These are phyloP conservation scores for Ceratina calcarata DNA, from an alignment of 1,140 invertebrate species.

Conservation along the genomic window DNA sequence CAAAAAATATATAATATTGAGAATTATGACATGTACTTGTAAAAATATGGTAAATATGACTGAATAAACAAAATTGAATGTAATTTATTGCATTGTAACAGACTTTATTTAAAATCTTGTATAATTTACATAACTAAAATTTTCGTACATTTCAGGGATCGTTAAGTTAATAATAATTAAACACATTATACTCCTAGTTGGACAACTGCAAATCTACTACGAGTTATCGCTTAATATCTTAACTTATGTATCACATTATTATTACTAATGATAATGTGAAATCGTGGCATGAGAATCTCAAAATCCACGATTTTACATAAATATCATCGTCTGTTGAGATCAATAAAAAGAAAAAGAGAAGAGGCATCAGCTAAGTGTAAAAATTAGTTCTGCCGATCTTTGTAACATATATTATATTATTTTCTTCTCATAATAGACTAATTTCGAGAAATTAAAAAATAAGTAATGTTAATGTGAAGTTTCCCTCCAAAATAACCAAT, in stretches of 20 bases:
- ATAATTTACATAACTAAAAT: background rate
- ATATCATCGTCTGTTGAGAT: background rate
- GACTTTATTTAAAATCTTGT: background rate
- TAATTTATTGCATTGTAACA: background rate
- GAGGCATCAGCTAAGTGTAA: background rate
- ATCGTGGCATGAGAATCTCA: background rate
- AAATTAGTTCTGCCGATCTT: background rate
- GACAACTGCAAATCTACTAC: no score
- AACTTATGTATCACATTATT: slow-evolving; percentile 31
- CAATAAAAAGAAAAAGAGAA: background rate
- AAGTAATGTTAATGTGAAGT: no score
- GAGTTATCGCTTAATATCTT: slow-evolving; percentile 7
- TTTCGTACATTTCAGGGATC: background rate
- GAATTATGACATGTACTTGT: background rate
- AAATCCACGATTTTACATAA: background rate
- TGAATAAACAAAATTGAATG: background rate
- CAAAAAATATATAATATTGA: background rate
- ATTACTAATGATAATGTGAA: background rate
- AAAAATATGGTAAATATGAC: background rate
- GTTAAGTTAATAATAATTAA: slow-evolving; percentile 5
- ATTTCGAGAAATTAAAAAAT: background rate
- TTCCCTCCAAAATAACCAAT: no score
- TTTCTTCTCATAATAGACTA: background rate
- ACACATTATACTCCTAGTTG: background rate
- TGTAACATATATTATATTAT: background rate